These are phyloP conservation scores for Trinorchestia longiramus DNA, from an alignment of 1,140 invertebrate species.

Conservation along the genomic window DNA sequence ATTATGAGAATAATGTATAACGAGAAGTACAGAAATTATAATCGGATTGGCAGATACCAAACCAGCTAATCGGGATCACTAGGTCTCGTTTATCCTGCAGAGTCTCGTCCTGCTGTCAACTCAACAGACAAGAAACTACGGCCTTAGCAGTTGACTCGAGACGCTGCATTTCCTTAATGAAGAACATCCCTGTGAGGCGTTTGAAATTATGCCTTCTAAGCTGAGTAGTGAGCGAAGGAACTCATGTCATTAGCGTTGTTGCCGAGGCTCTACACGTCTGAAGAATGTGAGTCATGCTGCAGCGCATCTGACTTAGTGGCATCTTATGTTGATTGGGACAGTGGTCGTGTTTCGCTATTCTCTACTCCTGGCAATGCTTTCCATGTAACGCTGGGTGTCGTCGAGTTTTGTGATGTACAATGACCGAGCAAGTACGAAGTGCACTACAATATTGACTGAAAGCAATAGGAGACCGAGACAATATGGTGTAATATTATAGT, in stretches of 20 bases:
- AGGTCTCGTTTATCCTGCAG: not conserved
- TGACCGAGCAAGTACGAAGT: too few species aligned
- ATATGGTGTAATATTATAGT: too few species aligned
- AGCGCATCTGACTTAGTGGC: not conserved
- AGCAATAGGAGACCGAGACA: too few species aligned
- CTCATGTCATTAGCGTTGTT: not conserved
- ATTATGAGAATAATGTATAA: not conserved
- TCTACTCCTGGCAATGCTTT: too few species aligned
- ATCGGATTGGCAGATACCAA: too few species aligned
- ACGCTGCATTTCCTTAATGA: not conserved
- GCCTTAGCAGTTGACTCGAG: not conserved
- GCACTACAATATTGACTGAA: too few species aligned
- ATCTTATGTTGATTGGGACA: not conserved
- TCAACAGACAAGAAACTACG: not conserved
- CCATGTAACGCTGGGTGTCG: too few species aligned
- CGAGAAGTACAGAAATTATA: too few species aligned
- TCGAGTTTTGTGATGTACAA: too few species aligned
- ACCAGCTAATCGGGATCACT: too few species aligned
- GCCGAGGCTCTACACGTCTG: not conserved
- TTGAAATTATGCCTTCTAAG: not conserved
- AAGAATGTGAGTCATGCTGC: not conserved
- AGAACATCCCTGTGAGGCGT: not conserved
- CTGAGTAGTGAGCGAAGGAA: not conserved
- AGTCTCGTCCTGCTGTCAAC: not conserved
- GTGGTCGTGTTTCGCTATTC: too few species aligned